A percentile compares a stretch with the other conserved stretches of the same genome.
These are phyloP conservation scores for Erethizon dorsatum DNA, from an alignment of 2,797 vertebrate genomes.

Conservation along the genomic window DNA sequence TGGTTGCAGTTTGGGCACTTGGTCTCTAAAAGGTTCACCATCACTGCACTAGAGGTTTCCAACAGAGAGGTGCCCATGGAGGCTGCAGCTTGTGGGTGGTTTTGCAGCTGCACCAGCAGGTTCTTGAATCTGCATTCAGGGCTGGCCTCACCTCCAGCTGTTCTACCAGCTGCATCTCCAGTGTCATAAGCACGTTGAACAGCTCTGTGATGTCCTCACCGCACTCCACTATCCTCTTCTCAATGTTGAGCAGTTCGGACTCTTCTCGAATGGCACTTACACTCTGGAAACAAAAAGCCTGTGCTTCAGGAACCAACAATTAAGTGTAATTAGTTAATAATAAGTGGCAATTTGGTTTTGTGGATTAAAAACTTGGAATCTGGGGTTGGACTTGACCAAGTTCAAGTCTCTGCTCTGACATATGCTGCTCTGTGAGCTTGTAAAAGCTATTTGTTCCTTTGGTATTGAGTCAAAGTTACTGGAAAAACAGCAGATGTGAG, in stretches of 20 bases:
- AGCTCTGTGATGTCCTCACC: conserved; percentile 89
- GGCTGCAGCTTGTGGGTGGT: background rate
- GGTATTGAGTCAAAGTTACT: background rate
- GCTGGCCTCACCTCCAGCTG: conserved; percentile 93
- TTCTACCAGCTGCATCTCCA: conserved; percentile 92
- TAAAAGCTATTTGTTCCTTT: background rate
- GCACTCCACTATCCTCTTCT: conserved; percentile 84
- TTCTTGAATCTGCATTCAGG: background rate
- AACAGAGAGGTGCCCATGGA: background rate
- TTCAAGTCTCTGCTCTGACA: background rate
- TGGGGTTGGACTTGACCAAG: background rate
- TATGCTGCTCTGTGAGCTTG: background rate
- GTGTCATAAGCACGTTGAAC: conserved; percentile 89
- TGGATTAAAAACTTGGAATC: background rate
- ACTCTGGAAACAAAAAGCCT: conserved; percentile 86
- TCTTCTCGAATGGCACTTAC: conserved; percentile 87
- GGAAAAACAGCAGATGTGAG: background rate
- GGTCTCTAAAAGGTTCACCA: background rate
- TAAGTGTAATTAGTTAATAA: background rate
- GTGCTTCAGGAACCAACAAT: background rate
- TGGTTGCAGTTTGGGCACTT: background rate
- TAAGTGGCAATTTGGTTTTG: background rate
- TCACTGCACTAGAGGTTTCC: background rate
- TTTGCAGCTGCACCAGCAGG: background rate
- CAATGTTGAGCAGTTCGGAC: conserved; percentile 81